Evolutionary conservation across 2,797 vertebrate species (phyloP), one percentile per base, ranked within the genome.

Genomic region (Dryobates pubescens): DNA sequence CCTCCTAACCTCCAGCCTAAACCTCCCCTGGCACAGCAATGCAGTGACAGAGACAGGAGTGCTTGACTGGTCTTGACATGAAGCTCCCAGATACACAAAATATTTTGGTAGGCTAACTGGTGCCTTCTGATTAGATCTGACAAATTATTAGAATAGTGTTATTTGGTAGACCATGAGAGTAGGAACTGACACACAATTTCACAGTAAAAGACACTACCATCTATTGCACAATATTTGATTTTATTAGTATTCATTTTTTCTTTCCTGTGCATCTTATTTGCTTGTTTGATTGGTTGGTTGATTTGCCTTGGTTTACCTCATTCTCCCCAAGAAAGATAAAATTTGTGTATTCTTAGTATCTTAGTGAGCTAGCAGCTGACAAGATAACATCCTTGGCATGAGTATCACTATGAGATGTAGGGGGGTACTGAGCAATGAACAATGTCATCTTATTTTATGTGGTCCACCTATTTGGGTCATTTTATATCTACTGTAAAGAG

Each of bases 91-190:
- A 19, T 90, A 58, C 65, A 65, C 36, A 90, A 75, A 93, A 80
- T 1, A 72, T 89, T 94, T 93, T 88, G 57, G 61, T 91, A 72
- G 34, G n/a, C 59, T 80, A 56, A 69, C 64, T 79, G 56, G 8
- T 58, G 90, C 53, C 32, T 80, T 61, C 56, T 94, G 82, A 96
- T 94, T 86, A 83, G 59, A 94, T 65, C 56, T 92, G 94, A 86
- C 88, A 96, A 51, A 87, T 86, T 59, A 94, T 96, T 95, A 94
- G 29, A 88, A 71, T 9, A 38, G 26, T 53, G 58, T 56, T 68
- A 73, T 89, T 82, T 89, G 68, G 70, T 73, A 70, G 68, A 78
- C 62, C 15, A 1, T 23, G 47, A 75, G 34, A 86, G 65, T 47
- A 72, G n/a, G 15, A 91, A 81, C 29, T 82, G 90, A 78, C 27